Conservation (phyloP, 2,888 invertebrate species). For the Encarsia formosa region DNA sequence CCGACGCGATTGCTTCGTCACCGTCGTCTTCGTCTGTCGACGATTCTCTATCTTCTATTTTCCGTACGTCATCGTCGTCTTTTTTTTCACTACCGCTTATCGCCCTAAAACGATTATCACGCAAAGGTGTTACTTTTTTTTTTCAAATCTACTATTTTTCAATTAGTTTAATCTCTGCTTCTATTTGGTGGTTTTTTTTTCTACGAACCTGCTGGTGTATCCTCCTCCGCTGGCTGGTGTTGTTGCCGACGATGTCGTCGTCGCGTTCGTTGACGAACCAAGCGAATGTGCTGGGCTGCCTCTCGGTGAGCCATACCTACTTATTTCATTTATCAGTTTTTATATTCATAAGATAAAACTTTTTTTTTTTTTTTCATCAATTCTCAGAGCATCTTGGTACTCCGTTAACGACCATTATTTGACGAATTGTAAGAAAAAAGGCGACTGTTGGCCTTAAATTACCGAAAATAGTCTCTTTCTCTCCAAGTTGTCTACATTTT, state of each 20-base stretch:
- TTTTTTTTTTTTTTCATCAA: background rate
- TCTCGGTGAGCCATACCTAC: slow-evolving; percentile 47
- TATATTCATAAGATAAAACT: background rate
- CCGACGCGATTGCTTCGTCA: slow-evolving; percentile 10
- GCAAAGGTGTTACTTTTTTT: slow-evolving; percentile 48
- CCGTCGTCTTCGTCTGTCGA: slow-evolving; percentile 26
- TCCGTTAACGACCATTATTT: no score
- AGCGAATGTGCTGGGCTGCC: slow-evolving; percentile 48
- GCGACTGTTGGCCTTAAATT: no score
- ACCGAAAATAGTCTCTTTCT: no score
- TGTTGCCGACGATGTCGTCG: slow-evolving; percentile 33
- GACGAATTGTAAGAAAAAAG: no score
- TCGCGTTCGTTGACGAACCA: slow-evolving; percentile 36
- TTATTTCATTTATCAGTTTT: background rate
- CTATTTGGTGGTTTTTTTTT: slow-evolving; percentile 43
- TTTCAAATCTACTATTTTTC: no score
- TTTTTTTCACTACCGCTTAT: slow-evolving; percentile 34
- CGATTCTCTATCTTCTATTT: slow-evolving; percentile 21
- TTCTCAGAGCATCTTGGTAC: no score
- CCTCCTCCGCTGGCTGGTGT: no score
- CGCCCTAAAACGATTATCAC: slow-evolving; percentile 46
- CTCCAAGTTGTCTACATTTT: no score
- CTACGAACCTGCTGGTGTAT: slow-evolving; percentile 66
- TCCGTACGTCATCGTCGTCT: slow-evolving; percentile 33
- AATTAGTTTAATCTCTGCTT: no score